Evolutionary conservation across 1,140 invertebrate species (phyloP).

Genomic region (Sitophilus oryzae): DNA sequence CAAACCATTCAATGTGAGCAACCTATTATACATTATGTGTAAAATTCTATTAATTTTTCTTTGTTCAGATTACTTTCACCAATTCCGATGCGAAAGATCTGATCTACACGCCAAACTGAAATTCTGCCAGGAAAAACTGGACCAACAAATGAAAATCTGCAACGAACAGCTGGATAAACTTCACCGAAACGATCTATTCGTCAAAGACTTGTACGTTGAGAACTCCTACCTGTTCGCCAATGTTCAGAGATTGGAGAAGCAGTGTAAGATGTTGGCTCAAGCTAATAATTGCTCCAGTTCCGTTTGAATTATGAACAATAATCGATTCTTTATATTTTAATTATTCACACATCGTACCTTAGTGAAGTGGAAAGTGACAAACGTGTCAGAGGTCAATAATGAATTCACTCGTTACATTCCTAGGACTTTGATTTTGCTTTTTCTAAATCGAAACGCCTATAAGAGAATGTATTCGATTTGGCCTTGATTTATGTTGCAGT

Average conservation of each 20-base stretch:
- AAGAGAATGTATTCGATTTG: background rate
- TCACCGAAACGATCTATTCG: slow-evolving; percentile 63
- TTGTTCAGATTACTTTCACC: slow-evolving; percentile 55
- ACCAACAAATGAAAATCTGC: slow-evolving; percentile 56
- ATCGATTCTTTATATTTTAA: no score
- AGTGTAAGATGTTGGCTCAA: slow-evolving; percentile 48
- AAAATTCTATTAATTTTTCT: no score
- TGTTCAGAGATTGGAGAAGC: slow-evolving; percentile 58
- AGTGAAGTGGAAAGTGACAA: no score
- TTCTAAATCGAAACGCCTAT: background rate
- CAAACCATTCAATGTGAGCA: slow-evolving; percentile 60
- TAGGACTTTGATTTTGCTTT: background rate
- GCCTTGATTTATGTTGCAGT: background rate
- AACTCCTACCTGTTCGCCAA: slow-evolving; percentile 65
- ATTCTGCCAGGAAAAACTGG: slow-evolving; percentile 54
- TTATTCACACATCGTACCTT: no score
- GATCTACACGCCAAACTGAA: slow-evolving; percentile 55
- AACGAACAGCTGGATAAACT: slow-evolving; percentile 56
- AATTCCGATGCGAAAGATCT: slow-evolving; percentile 55
- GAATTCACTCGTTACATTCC: background rate
- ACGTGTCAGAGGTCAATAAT: no score
- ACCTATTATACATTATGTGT: no score
- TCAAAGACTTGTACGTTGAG: slow-evolving; percentile 75
- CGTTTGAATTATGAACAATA: slow-evolving; percentile 41
- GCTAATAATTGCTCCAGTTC: slow-evolving; percentile 46